Conservation (phyloP, 2,888 invertebrate genomes). For the Plutella xylostella region DNA sequence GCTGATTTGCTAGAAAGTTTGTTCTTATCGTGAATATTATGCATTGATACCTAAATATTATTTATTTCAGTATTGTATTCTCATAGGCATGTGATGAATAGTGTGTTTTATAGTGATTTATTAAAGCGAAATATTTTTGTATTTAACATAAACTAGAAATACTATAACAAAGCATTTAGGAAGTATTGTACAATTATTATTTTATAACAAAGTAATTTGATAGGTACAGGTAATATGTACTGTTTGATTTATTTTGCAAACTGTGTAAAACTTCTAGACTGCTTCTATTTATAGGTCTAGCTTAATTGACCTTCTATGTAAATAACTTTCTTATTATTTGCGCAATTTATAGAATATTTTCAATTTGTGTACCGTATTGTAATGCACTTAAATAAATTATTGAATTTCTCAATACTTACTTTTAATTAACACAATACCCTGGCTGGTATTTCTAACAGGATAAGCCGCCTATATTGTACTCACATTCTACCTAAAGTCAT, state of each 20-base stretch:
- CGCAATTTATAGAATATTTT: constrained; percentile 51
- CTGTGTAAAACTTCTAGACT: constrained; percentile 45
- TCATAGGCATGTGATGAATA: constrained; percentile 23
- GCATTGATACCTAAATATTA: constrained; percentile 9
- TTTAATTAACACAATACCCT: too few relatives aligned
- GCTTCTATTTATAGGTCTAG: constrained; percentile 58
- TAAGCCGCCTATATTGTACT: too few relatives aligned
- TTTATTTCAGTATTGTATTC: constrained; percentile 17
- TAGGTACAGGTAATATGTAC: too few relatives aligned
- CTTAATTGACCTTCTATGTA: constrained; percentile 46
- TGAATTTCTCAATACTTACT: constrained; percentile 39
- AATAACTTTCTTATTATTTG: constrained; percentile 49
- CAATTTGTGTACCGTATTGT: constrained; percentile 61
- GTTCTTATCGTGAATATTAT: too few relatives aligned
- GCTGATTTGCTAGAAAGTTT: too few relatives aligned
- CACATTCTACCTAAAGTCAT: too few relatives aligned
- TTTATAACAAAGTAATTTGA: too few relatives aligned
- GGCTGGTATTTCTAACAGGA: too few relatives aligned
- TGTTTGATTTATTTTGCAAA: neutral
- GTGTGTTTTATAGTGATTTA: constrained; percentile 51
- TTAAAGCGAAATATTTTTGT: constrained; percentile 63
- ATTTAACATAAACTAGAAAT: constrained; percentile 44
- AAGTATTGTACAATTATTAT: constrained; percentile 18
- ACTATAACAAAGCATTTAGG: constrained; percentile 51
- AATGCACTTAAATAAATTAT: constrained; percentile 66